Conservation (phyloP, 2,888 invertebrate species). For the Caenorhabditis plicata region DNA sequence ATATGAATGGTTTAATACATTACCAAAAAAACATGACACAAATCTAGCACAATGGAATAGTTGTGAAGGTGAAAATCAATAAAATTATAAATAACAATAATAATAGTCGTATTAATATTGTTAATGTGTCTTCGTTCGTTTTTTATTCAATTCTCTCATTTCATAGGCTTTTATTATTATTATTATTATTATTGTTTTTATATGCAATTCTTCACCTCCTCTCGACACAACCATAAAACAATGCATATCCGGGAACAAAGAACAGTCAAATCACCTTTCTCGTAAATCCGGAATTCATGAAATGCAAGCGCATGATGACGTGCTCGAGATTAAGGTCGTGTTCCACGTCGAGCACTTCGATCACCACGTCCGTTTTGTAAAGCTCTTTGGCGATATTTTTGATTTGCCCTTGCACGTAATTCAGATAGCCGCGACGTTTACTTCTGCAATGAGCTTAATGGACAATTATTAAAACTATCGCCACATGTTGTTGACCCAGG, state of each 20-base stretch:
- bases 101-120: too few species aligned
- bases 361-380: conserved; percentile 90
- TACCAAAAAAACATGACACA: too few species aligned
- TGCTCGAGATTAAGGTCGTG: conserved; percentile 86
- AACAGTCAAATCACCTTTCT: conserved; percentile 17
- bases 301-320: conserved; percentile 88
- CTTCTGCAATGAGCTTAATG: conserved; percentile 73
- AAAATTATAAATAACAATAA: too few species aligned
- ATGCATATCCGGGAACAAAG: not conserved
- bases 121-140: too few species aligned
- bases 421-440: conserved; percentile 87
- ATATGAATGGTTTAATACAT: too few species aligned
- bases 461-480: conserved; percentile 4
- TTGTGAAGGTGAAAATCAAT: too few species aligned
- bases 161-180: too few species aligned
- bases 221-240: not conserved
- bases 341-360: conserved; percentile 84
- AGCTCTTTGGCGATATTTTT: conserved; percentile 71
- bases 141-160: too few species aligned
- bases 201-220: not conserved
- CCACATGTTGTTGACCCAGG: not conserved
- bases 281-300: conserved; percentile 79
- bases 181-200: not conserved
- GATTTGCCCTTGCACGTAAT: conserved; percentile 82
- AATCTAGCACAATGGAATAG: too few species aligned